Conservation (phyloP, 2,797 vertebrate species). For the Rhinogobio ventralis region DNA sequence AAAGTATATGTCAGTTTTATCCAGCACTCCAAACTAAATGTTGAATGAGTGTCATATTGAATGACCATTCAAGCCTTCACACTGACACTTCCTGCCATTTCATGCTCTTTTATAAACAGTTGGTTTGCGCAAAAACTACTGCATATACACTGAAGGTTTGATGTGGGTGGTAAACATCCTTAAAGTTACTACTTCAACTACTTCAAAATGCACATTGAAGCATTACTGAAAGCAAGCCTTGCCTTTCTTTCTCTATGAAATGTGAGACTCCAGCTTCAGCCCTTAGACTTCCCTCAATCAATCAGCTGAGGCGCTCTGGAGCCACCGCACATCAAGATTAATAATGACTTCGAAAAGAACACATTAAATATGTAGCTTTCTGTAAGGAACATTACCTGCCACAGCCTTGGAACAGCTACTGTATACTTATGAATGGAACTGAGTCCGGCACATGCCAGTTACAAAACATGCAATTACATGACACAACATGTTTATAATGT, state of each 20-base stretch:
- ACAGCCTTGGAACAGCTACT: neutral
- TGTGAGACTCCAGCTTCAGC: neutral
- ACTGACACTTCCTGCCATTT: neutral
- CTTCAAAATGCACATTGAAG: neutral
- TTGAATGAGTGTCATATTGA: conserved; percentile 13
- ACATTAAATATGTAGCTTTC: conserved; percentile 3
- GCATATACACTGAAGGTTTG: conserved; percentile 1
- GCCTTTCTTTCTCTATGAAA: neutral
- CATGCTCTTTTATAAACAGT: conserved; percentile 20
- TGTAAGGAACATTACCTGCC: neutral
- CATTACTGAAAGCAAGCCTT: neutral
- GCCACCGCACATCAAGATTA: neutral
- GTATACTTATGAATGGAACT: neutral
- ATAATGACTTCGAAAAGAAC: conserved; percentile 6
- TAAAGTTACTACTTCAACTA: conserved; percentile 2
- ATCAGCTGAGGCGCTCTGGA: neutral
- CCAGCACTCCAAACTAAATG: neutral
- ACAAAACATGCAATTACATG: neutral
- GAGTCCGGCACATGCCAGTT: neutral
- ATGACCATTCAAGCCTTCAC: conserved; percentile 22
- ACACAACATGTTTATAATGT: neutral
- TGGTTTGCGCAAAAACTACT: neutral
- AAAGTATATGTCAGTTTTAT: conserved; percentile 5
- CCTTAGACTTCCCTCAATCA: neutral
- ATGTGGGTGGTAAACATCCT: conserved; percentile 6